phyloP scores from a whole-genome alignment of 2,797 vertebrate genomes.

The Iguana delicatissima region DNA sequence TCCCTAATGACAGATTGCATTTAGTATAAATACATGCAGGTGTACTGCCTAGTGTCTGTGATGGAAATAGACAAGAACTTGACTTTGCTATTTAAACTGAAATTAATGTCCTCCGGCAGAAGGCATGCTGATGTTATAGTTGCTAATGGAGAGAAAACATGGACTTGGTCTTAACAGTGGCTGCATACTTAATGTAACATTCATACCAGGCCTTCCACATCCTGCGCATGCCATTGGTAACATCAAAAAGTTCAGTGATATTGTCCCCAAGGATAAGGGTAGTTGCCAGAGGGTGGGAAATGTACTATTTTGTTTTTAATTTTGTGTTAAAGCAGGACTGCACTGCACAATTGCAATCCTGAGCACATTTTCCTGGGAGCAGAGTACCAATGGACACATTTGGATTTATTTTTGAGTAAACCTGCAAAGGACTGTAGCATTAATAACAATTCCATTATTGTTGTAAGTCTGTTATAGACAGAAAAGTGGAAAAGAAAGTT shows the following conservation, averaged over 20 bases:
- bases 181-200: not conserved
- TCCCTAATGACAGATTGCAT: constrained; percentile 1
- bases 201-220: not conserved
- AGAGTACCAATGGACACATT: not conserved
- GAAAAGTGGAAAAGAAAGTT: not conserved
- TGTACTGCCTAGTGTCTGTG: not conserved
- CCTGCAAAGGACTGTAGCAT: not conserved
- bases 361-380: not conserved
- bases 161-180: not conserved
- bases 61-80: constrained; percentile 25
- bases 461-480: not conserved
- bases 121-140: not conserved
- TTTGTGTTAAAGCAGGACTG: too few relatives aligned
- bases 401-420: not conserved
- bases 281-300: too few relatives aligned
- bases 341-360: not conserved
- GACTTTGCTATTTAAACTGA: constrained; percentile 28
- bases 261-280: too few relatives aligned
- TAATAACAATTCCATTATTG: not conserved
- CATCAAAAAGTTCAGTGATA: not conserved
- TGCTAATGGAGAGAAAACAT: not conserved
- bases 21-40: constrained; percentile 25
- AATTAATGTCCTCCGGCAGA: constrained; percentile 37
- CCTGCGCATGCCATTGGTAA: not conserved
- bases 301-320: too few relatives aligned